A percentile compares a stretch with the other conserved stretches of the same genome.
Conservation (phyloP, 2,888 invertebrate genomes). For the Tricholauxania praeusta region DNA sequence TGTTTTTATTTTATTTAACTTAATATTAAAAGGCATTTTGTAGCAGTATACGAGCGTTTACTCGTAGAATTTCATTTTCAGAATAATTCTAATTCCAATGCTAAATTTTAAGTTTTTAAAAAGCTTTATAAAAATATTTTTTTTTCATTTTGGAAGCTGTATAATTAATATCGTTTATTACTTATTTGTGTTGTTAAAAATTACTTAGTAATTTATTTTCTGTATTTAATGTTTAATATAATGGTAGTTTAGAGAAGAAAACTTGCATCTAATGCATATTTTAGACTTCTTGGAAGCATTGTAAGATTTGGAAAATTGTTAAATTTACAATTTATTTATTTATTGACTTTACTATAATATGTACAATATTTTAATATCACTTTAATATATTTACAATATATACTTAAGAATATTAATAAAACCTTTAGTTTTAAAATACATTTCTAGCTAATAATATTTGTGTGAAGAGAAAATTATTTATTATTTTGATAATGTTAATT, state of each 20-base stretch:
- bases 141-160: constrained; percentile 53
- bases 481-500: neutral
- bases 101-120: constrained; percentile 51
- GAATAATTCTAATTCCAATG: too few species aligned
- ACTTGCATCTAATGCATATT: constrained; percentile 56
- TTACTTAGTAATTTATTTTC: constrained; percentile 37
- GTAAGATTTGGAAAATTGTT: constrained; percentile 28
- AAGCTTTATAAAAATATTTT: constrained; percentile 62
- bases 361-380: constrained; percentile 29
- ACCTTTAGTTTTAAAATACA: too few species aligned
- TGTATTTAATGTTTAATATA: constrained; percentile 14
- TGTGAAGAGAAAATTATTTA: constrained; percentile 13
- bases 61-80: neutral
- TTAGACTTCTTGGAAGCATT: constrained; percentile 58
- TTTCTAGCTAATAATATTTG: neutral
- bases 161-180: constrained; percentile 35
- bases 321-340: constrained; percentile 33
- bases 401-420: too few species aligned
- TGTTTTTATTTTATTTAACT: neutral
- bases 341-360: constrained; percentile 31
- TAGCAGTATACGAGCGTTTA: neutral
- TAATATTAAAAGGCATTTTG: constrained; percentile 16
- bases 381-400: constrained; percentile 9
- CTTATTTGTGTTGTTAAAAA: neutral
- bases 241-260: constrained; percentile 8